phyloP scores from a whole-genome alignment of 2,113 vertebrate species.

The Onychorhynchus coronatus region DNA sequence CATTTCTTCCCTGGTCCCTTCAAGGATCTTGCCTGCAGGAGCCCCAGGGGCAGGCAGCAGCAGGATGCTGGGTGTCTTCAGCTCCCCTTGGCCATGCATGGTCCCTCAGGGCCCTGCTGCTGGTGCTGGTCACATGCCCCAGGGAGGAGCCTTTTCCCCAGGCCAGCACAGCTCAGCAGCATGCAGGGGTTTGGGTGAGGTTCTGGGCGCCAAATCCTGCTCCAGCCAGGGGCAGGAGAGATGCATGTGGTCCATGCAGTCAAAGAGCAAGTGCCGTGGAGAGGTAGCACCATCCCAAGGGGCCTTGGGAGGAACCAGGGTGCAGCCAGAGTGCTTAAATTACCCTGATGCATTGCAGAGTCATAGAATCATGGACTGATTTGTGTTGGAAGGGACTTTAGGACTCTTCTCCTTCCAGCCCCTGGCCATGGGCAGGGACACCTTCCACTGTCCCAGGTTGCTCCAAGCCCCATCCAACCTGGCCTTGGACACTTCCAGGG shows the following conservation, averaged over 20 bases:
- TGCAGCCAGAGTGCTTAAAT: not conserved
- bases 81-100: fast-evolving
- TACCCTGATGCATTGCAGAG: not conserved
- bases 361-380: not conserved
- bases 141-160: not conserved
- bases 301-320: not conserved
- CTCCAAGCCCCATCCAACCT: not conserved
- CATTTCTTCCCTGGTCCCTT: not conserved
- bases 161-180: not conserved
- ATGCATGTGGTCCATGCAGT: not conserved
- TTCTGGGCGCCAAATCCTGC: not conserved
- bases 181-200: not conserved
- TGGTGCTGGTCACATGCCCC: fast-evolving
- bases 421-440: not conserved
- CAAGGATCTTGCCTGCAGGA: not conserved
- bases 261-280: not conserved
- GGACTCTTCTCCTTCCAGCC: not conserved
- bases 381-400: not conserved
- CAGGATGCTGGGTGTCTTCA: not conserved
- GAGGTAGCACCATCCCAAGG: not conserved
- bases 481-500: not conserved
- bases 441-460: not conserved
- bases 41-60: not conserved
- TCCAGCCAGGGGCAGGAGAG: not conserved
- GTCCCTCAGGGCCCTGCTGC: not conserved